Evolutionary conservation across 64 coral and sea anemone genomes (phyloP).

Genomic region (Pocillopora damicornis): DNA sequence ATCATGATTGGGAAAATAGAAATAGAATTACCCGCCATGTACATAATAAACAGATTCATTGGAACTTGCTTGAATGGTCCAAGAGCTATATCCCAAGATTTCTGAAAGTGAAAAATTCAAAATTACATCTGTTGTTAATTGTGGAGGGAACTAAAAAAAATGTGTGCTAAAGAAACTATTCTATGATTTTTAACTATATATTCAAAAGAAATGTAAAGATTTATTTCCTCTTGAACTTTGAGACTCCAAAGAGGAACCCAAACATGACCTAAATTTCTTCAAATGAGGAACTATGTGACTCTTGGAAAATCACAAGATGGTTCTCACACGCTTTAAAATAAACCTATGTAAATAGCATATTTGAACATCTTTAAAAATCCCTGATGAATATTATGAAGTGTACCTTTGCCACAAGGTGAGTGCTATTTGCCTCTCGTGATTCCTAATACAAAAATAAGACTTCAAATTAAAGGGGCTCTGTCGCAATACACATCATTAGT

Average conservation of each 20-base stretch:
- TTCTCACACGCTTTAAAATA: too few species aligned
- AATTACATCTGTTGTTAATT: background rate
- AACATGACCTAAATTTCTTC: too few species aligned
- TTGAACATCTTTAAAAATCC: background rate
- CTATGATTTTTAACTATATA: too few species aligned
- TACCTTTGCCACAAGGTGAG: slow-evolving; percentile 88
- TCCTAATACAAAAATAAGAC: slow-evolving; percentile 29
- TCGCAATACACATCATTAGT: background rate
- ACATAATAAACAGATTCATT: slow-evolving; percentile 99
- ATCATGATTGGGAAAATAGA: slow-evolving; percentile 99
- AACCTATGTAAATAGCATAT: too few species aligned
- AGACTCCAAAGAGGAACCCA: too few species aligned
- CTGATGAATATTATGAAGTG: background rate
- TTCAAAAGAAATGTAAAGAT: too few species aligned
- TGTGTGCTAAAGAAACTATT: too few species aligned
- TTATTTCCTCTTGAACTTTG: too few species aligned
- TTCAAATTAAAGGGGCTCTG: background rate
- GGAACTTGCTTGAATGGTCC: slow-evolving; percentile 98
- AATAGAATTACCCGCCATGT: slow-evolving; percentile 99
- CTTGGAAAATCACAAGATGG: too few species aligned
- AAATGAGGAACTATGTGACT: too few species aligned
- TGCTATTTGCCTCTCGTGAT: slow-evolving; percentile 69
- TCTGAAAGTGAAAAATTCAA: slow-evolving; percentile 51
- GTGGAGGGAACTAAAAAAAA: too few species aligned
- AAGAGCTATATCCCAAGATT: slow-evolving; percentile 98